phyloP scores from a whole-genome alignment of 1,140 invertebrate species.

The Panagrolaimus sp. region DNA sequence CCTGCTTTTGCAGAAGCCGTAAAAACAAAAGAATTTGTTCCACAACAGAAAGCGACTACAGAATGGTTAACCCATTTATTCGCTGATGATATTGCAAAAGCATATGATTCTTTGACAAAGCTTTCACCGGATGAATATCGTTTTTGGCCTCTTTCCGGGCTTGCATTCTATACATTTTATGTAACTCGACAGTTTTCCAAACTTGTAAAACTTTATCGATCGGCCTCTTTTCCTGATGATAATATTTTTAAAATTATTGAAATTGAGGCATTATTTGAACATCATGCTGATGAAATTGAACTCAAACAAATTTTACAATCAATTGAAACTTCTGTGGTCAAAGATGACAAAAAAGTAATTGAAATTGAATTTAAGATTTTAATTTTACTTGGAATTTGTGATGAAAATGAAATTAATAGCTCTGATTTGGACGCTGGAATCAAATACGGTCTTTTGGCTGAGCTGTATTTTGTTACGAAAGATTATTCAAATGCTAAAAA shows the following conservation, averaged over 20 bases:
- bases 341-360: not conserved
- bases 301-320: not conserved
- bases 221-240: not conserved
- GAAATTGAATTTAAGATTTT: not conserved
- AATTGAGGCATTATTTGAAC: not conserved
- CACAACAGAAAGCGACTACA: not conserved
- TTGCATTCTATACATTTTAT: not conserved
- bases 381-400: not conserved
- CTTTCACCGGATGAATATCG: not conserved
- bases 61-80: slow-evolving; percentile 4
- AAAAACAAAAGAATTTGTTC: not conserved
- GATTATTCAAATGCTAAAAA: not conserved
- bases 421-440: not conserved
- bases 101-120: slow-evolving; percentile 2
- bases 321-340: not conserved
- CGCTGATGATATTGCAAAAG: not conserved
- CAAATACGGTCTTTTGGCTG: not conserved
- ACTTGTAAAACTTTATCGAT: not conserved
- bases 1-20: not conserved
- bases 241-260: not conserved
- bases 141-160: not conserved
- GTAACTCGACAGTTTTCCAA: not conserved
- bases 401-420: not conserved
- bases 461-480: not conserved
- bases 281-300: not conserved